Evolutionary conservation across 2,888 invertebrate genomes (phyloP), one percentile per base, ranked within the genome.

Genomic region (Cyrtodaria siliqua): DNA sequence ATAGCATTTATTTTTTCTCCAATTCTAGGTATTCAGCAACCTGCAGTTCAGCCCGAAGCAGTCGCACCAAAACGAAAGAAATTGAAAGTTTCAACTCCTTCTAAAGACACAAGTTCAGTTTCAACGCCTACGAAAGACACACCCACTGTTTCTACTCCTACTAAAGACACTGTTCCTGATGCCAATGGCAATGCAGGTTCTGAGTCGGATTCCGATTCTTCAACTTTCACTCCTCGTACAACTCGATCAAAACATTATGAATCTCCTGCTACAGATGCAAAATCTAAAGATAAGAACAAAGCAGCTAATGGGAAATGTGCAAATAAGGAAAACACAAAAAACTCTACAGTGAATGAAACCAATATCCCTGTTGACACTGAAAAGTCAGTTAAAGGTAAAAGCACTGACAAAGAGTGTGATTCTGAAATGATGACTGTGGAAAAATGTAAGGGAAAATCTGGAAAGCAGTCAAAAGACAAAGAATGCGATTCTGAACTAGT

Each of bases 171-270:
- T 24, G 26, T 4, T 24, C 44, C 62, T 23, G 61, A 33, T 14
- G n/a, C 62, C 42, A 57, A 63, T 29, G 68, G 57, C 42, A 76
- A 71, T 26, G 60, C 59, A 12, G 71, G 68, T n/a, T 69, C 68
- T 0, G 82, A 82, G 16, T 57, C 62, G 16, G 77, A 79, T 40
- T 66, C 72, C 6, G 70, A 72, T 18, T 52, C 69, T 12, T 67
- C 68, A 44, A 57, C 23, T 27, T 47, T 74, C 27, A 79, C 80
- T 3, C 69, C 66, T 38, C 60, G 80, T 40, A 50, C 76, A 53
- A 80, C 80, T 49, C 27, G 80, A 56, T 69, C 80, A 20, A 80
- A 70, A 72, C 67, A 59, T 3, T 64, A 74, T 38, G 79, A 72
- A 47, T 73, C 80, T 33, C 77, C 81, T 18, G 38, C 47, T 24